A percentile compares a stretch with the other conserved stretches of the same genome.
Conservation (phyloP, 2,888 invertebrate species). For the Salticus scenicus region DNA sequence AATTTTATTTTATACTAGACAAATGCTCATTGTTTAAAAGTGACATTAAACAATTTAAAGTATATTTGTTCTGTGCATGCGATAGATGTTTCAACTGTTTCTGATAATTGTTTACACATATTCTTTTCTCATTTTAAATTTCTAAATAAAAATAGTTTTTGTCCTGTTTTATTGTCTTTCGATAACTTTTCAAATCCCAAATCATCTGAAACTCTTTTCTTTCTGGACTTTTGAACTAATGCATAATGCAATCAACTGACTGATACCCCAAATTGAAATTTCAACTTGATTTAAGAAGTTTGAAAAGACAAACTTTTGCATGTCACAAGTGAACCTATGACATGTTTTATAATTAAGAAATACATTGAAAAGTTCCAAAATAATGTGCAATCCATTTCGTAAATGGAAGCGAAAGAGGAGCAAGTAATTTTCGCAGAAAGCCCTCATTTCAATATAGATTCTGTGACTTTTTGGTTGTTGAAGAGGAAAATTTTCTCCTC, state of each 20-base stretch:
- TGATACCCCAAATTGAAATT: not conserved
- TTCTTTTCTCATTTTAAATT: not conserved
- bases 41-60: too few relatives aligned
- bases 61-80: too few relatives aligned
- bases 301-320: not conserved
- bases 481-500: slow-evolving; percentile 30
- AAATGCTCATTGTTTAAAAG: too few relatives aligned
- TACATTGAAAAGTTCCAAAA: not conserved
- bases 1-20: too few relatives aligned
- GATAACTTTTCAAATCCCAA: not conserved
- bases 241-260: not conserved
- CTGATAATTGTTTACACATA: not conserved
- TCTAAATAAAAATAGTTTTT: not conserved
- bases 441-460: slow-evolving; percentile 52
- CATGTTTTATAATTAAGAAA: not conserved
- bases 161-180: not conserved
- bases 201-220: not conserved
- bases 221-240: not conserved
- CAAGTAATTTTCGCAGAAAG: too few relatives aligned
- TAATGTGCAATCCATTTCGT: slow-evolving; percentile 2
- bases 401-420: slow-evolving; percentile 13
- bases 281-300: not conserved
- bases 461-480: not conserved
- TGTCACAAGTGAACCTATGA: not conserved
- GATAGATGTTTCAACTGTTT: not conserved